These are phyloP conservation scores for Scaptomyza cyrtandrae DNA, from an alignment of 2,888 invertebrate genomes.

Conservation along the genomic window DNA sequence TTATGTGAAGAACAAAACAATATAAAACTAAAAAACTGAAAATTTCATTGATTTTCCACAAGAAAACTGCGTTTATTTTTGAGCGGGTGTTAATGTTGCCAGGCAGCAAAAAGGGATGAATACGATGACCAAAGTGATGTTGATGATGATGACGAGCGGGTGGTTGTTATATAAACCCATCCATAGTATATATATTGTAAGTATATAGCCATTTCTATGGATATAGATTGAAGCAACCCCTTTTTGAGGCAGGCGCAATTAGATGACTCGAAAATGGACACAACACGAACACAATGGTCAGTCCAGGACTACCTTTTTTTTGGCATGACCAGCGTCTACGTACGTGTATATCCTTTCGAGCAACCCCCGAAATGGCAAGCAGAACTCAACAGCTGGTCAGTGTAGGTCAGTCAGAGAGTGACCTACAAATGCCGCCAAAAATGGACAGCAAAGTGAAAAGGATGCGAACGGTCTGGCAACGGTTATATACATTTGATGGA, in stretches of 20 bases:
- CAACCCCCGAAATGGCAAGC: slow-evolving; percentile 67
- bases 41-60: slow-evolving; percentile 58
- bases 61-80: slow-evolving; percentile 66
- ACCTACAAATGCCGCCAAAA: slow-evolving; percentile 74
- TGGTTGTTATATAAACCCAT: slow-evolving; percentile 51
- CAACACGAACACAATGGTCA: slow-evolving; percentile 55
- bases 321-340: slow-evolving; percentile 62
- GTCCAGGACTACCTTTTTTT: slow-evolving; percentile 36
- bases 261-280: slow-evolving; percentile 61
- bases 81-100: slow-evolving; percentile 55
- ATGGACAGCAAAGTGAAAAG: slow-evolving; percentile 46
- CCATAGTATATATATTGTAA: slow-evolving; percentile 10
- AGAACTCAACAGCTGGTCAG: slow-evolving; percentile 64
- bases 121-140: slow-evolving; percentile 9
- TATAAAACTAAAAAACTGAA: slow-evolving; percentile 25
- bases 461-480: slow-evolving; percentile 33
- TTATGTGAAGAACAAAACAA: slow-evolving; percentile 26
- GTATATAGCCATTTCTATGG: slow-evolving; percentile 1
- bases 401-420: slow-evolving; percentile 48
- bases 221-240: slow-evolving; percentile 50
- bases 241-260: slow-evolving; percentile 57
- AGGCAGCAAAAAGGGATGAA: slow-evolving; percentile 12
- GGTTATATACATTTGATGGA: slow-evolving; percentile 49
- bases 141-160: slow-evolving; percentile 45
- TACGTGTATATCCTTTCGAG: slow-evolving; percentile 42